Evolutionary conservation across 2,113 vertebrate genomes (phyloP).

Genomic region (Hypocryptadius cinnamomeus): DNA sequence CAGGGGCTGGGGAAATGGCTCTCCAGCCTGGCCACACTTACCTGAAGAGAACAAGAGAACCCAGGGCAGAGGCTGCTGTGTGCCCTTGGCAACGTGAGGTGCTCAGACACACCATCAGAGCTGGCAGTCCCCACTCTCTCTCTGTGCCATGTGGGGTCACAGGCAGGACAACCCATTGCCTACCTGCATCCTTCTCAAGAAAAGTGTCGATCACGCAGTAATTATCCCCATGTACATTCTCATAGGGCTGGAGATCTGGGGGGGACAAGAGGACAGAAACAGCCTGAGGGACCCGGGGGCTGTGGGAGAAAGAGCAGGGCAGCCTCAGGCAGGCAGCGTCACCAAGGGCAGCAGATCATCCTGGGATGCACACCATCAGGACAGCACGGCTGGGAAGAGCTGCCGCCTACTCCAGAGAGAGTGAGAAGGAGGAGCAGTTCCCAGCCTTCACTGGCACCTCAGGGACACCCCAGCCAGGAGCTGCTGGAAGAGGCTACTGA

Average conservation of each 20-base stretch:
- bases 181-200: not conserved
- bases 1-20: not conserved
- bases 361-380: not conserved
- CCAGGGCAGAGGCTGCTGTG: not conserved
- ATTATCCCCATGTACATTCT: not conserved
- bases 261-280: not conserved
- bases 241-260: slow-evolving; percentile 12
- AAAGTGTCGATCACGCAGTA: not conserved
- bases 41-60: not conserved
- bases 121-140: not conserved
- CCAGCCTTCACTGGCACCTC: accelerated
- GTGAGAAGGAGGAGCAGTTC: accelerated
- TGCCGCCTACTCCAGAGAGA: not conserved
- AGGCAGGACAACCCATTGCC: not conserved
- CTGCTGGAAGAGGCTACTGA: not conserved
- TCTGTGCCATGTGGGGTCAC: not conserved
- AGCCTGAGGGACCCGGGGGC: not conserved
- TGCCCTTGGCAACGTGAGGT: accelerated
- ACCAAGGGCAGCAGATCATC: not conserved
- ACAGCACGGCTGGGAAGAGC: not conserved
- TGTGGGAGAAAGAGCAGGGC: not conserved
- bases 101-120: not conserved
- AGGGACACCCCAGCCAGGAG: not conserved
- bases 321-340: not conserved
- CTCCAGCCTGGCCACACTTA: not conserved